phyloP scores from a whole-genome alignment of 2,888 invertebrate species.

The Carcina quercana region DNA sequence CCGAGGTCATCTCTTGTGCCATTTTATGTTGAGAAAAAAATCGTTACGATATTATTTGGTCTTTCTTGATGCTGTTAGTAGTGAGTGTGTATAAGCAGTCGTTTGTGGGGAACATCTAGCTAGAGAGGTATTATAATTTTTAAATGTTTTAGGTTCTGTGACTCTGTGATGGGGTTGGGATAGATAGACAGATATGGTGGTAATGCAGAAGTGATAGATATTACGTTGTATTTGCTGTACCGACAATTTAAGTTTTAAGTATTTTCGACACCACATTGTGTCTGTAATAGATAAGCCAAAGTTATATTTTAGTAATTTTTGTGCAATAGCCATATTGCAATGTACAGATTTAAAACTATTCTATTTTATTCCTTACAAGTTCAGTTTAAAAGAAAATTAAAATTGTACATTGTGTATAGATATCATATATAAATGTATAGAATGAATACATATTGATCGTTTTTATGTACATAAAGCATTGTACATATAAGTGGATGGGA shows the following conservation, averaged over 20 bases:
- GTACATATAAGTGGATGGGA: constrained; percentile 29
- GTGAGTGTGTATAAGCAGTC: no score
- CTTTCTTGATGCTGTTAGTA: no score
- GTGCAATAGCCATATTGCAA: constrained; percentile 70
- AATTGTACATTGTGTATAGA: constrained; percentile 68
- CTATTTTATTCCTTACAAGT: constrained; percentile 37
- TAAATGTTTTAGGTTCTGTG: no score
- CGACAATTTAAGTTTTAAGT: constrained; percentile 30
- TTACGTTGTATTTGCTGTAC: no score
- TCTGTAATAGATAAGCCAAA: constrained; percentile 70
- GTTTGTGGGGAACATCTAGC: no score
- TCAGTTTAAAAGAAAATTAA: constrained; percentile 30
- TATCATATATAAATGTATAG: constrained; percentile 50
- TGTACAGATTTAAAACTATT: constrained; percentile 64
- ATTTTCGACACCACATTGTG: constrained; percentile 40
- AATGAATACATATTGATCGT: constrained; percentile 46
- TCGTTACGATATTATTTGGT: no score
- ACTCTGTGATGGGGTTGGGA: no score
- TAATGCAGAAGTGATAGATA: constrained; percentile 27
- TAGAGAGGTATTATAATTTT: no score
- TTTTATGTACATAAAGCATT: constrained; percentile 43
- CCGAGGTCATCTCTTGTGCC: constrained; percentile 39
- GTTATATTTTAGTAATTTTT: constrained; percentile 66
- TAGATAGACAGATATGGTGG: no score
- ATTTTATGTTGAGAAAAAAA: constrained; percentile 32